These are phyloP conservation scores for Margarornis squamiger DNA, from an alignment of 2,797 vertebrate species.

Conservation along the genomic window DNA sequence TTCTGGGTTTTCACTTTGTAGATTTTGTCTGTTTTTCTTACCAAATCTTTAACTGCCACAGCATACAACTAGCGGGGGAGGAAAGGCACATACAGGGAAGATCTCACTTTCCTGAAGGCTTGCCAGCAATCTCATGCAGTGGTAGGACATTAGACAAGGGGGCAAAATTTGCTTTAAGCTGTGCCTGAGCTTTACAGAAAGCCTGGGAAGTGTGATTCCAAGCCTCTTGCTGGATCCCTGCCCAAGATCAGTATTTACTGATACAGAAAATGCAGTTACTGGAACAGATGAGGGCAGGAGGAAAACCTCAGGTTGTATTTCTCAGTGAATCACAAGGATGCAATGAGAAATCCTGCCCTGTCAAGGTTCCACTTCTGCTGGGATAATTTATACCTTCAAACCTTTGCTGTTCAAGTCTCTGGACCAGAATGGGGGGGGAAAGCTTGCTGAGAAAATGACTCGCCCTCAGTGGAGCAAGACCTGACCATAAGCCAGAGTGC, in stretches of 20 bases:
- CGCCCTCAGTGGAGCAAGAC: not conserved
- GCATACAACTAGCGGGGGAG: constrained; percentile 81
- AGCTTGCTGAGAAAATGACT: constrained; percentile 9
- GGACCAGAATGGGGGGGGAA: not conserved
- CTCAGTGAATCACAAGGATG: not conserved
- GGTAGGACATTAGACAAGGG: not conserved
- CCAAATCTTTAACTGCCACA: constrained; percentile 86
- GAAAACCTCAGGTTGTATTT: not conserved
- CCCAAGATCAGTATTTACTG: not conserved
- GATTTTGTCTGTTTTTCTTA: constrained; percentile 86
- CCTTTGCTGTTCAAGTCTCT: not conserved
- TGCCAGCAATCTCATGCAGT: not conserved
- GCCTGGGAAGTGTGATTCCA: not conserved
- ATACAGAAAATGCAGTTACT: not conserved
- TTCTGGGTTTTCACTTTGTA: constrained; percentile 90
- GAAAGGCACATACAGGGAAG: not conserved
- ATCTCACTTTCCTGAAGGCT: not conserved
- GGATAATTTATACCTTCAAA: not conserved
- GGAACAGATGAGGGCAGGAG: not conserved
- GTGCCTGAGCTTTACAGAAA: not conserved
- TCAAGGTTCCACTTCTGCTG: not conserved
- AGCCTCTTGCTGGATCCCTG: not conserved
- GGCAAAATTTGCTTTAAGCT: not conserved
- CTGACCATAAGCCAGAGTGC: fast-evolving
- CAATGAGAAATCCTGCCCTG: not conserved